Conservation (phyloP, 64 coral and sea anemone species). For the Stichodactyla mertensii region DNA sequence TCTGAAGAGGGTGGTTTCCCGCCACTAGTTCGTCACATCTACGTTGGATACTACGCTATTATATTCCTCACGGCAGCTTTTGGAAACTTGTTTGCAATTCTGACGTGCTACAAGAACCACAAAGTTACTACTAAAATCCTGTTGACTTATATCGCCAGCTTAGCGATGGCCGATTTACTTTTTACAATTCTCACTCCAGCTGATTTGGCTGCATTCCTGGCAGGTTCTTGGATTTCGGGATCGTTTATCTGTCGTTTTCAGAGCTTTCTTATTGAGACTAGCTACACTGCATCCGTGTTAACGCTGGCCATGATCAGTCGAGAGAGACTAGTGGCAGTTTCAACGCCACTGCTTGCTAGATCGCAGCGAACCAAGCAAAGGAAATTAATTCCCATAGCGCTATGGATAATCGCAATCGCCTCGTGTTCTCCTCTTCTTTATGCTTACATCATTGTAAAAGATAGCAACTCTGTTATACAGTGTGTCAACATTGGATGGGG, state of each 20-base stretch:
- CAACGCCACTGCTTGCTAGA: slow-evolving; percentile 54
- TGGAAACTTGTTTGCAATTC: slow-evolving; percentile 69
- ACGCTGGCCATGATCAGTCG: slow-evolving; percentile 69
- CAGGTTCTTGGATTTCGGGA: slow-evolving; percentile 63
- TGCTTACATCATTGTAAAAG: slow-evolving; percentile 50
- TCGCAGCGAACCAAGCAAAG: slow-evolving; percentile 19
- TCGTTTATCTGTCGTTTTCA: slow-evolving; percentile 57
- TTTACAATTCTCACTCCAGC: slow-evolving; percentile 67
- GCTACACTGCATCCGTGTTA: slow-evolving; percentile 67
- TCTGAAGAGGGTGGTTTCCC: not conserved
- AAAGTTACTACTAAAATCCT: slow-evolving; percentile 32
- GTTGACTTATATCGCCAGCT: slow-evolving; percentile 66
- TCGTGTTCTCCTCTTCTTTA: slow-evolving; percentile 58
- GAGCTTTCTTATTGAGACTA: slow-evolving; percentile 69
- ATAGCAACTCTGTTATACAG: not conserved
- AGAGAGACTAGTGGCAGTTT: slow-evolving; percentile 54
- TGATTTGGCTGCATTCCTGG: slow-evolving; percentile 60
- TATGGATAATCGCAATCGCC: slow-evolving; percentile 48
- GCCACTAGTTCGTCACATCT: not conserved
- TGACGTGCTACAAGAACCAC: slow-evolving; percentile 71
- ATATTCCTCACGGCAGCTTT: slow-evolving; percentile 49
- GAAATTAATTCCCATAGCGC: slow-evolving; percentile 20
- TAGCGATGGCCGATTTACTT: slow-evolving; percentile 60
- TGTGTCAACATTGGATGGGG: slow-evolving; percentile 61
- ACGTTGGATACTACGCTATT: slow-evolving; percentile 50